Percentiles rank a stretch among this genome's conserved stretches.
These are phyloP conservation scores for Carlito syrichta DNA, from an alignment of 2,113 vertebrate genomes.

Conservation along the genomic window DNA sequence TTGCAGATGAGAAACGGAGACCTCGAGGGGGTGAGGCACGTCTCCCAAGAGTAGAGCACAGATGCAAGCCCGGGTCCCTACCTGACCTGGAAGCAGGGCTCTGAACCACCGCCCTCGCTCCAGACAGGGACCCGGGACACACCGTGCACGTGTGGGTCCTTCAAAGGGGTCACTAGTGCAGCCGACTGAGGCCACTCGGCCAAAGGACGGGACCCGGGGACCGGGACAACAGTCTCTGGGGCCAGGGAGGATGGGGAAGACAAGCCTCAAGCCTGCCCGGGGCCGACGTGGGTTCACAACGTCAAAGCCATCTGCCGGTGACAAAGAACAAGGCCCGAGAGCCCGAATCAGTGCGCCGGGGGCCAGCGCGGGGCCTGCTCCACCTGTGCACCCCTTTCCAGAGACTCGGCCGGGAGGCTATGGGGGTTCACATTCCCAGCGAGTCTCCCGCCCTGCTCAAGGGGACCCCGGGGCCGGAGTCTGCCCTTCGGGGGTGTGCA, in stretches of 20 bases:
- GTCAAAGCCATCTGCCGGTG: not conserved
- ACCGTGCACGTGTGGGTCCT: not conserved
- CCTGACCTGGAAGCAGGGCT: not conserved
- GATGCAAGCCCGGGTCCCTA: not conserved
- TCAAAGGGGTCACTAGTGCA: not conserved
- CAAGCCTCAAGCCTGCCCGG: not conserved
- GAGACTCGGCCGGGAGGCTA: not conserved
- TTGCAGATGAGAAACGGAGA: not conserved
- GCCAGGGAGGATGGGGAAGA: not conserved
- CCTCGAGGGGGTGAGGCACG: too few species aligned
- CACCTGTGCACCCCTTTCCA: not conserved
- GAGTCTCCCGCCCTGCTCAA: not conserved
- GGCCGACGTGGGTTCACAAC: not conserved
- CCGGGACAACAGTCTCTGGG: not conserved
- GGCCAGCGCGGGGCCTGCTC: not conserved
- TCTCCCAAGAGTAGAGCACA: fast-evolving
- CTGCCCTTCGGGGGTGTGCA: fast-evolving
- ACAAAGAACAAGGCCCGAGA: not conserved
- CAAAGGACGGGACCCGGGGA: not conserved
- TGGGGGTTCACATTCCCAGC: not conserved
- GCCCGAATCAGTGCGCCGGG: not conserved
- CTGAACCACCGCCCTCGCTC: not conserved
- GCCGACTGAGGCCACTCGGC: not conserved
- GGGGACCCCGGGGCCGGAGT: not conserved
- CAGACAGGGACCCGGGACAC: not conserved